Evolutionary conservation across 2,113 vertebrate species (phyloP).

Genomic region (Notothenia rossii): DNA sequence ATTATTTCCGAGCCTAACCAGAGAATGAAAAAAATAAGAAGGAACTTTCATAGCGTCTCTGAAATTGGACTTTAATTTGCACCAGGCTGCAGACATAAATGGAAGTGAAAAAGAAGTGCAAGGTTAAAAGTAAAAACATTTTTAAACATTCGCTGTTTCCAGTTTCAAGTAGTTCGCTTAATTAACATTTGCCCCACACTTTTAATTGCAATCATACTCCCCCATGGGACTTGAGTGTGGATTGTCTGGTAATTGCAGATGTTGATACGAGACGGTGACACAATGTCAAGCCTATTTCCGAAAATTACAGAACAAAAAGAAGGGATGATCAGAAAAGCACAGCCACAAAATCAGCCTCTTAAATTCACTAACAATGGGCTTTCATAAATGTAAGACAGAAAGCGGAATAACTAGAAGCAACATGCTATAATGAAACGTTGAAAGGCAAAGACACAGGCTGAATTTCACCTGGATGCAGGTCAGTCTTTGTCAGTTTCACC

Average conservation of each 20-base stretch:
- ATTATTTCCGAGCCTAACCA: background rate
- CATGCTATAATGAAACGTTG: slow-evolving; percentile 26
- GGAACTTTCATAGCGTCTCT: slow-evolving; percentile 22
- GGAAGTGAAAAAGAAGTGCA: slow-evolving; percentile 31
- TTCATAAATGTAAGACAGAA: background rate
- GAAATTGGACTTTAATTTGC: slow-evolving; percentile 43
- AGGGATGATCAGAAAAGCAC: slow-evolving; percentile 84
- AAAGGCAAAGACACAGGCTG: slow-evolving; percentile 20
- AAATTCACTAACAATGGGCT: slow-evolving; percentile 5
- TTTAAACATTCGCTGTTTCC: slow-evolving; percentile 87
- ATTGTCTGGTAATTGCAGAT: slow-evolving; percentile 93
- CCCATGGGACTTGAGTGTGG: slow-evolving; percentile 92
- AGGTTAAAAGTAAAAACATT: slow-evolving; percentile 75
- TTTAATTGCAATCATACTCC: slow-evolving; percentile 99
- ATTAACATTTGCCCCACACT: slow-evolving; percentile 98
- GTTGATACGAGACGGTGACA: slow-evolving; percentile 96
- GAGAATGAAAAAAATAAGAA: background rate
- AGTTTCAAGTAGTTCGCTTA: slow-evolving; percentile 96
- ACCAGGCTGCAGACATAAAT: slow-evolving; percentile 24
- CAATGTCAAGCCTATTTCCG: slow-evolving; percentile 87
- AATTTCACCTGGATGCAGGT: slow-evolving; percentile 72
- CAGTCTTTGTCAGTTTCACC: slow-evolving; percentile 67
- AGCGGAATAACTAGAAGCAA: background rate
- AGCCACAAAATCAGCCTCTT: slow-evolving; percentile 79
- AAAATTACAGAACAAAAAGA: slow-evolving; percentile 88